Base-by-base conservation (phyloP, 2,113 vertebrate genomes). In the Phycodurus eques region DNA sequence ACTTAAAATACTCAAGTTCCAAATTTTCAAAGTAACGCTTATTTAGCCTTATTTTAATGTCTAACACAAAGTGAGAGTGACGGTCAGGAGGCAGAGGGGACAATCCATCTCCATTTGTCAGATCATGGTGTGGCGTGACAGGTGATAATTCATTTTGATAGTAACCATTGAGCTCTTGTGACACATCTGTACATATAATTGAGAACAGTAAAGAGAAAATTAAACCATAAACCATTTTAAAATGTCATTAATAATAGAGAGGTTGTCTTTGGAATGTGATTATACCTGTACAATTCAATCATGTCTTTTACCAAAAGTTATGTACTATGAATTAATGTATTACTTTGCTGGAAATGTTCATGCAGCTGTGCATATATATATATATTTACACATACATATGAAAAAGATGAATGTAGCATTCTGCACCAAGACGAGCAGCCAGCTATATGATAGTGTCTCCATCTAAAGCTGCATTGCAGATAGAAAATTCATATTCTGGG, bases 401-500 rank as follows among this genome's bases (percentile, higher is more conserved):
- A 57, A 13, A 27, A 57, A 57, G 56, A 57, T 57, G 3, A 13
- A 10, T 17, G 20, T 6, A 15, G 57, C 59, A 47, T 66, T 31
- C 13, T 47, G n/a, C 1, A 9, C 68, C 39, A 72, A 71, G n/a
- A 54, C 60, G 47, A 42, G 12, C 57, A 42, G 35, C 43, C 56
- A 80, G 67, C 80, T 43, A 7, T 44, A n/a, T 79, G 57, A 76
- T 76, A 62, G 70, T 61, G 71, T 75, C 77, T 84, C 69, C 64
- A 47, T 66, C 44, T 15, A 71, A 72, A 85, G 85, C 88, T 91
- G 90, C 91, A 92, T 85, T 92, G 90, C 91, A 90, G 91, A 91
- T 88, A 84, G 77, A 72, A 88, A 89, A 89, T 92, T 92, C 87
- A 91, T 90, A 91, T 92, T 91, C 91, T 87, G 88, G 80, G 86